Base-by-base conservation (phyloP, 2,888 invertebrate genomes). In the Chelonus formosanus region DNA sequence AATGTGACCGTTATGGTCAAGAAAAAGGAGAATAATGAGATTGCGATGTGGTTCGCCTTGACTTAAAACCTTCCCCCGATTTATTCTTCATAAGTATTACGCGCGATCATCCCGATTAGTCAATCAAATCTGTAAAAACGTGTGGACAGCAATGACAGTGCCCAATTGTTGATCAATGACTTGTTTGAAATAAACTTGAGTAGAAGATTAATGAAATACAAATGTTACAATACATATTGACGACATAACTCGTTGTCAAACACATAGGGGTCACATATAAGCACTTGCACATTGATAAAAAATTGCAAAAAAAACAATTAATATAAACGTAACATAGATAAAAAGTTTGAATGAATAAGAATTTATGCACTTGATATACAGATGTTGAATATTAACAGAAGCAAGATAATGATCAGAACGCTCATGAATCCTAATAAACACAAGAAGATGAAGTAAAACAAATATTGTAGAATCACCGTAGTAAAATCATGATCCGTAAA, bases 1-100 rank as follows among this genome's bases (percentile, higher is more conserved):
- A 32, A 52, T 32, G 31, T 52, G 34, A 34, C 45, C 36, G 36
- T 62, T 47, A 63, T 63, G 63, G 56, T 55, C 56, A 63, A 56
- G 45, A 58, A 48, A 65, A 53, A 45, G 52, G 5, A 53, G 58
- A 54, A 54, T 67, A 62, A 67, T 63, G 62, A 34, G 56, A 57
- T 67, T 53, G 62, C 52, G 58, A 78, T 79, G 78, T 69, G 71
- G 80, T 78, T 80, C 76, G 78, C 81, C 81, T 81, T 80, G 80
- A 81, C 79, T 81, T 72, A 67, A 69, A 74, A 79, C 36, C 54
- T 45, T 67, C 56, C 50, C 50, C 58, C 50, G 44, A 55, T 67
- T 45, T 75, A 62, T 67, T 64, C 50, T 58, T 53, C 63, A 56
- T 67, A 57, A 70, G 63, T 65, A 70, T 71, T 67, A 64, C 64